Percentiles rank a stretch among this genome's conserved stretches.
These are phyloP conservation scores for Danio albolineatus DNA, from an alignment of 2,797 vertebrate species.

Conservation along the genomic window DNA sequence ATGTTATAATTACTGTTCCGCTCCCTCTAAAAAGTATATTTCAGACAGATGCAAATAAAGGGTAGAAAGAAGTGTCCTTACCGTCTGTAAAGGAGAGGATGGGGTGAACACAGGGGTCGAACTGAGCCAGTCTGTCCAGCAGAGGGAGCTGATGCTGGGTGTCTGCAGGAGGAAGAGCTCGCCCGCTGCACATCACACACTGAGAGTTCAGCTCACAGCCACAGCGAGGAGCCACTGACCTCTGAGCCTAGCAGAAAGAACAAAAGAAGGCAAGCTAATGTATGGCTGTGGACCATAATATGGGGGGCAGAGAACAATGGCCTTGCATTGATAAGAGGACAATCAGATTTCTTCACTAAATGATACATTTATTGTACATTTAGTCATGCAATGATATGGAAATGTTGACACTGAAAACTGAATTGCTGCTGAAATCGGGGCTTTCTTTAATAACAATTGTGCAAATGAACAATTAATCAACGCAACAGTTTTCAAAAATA, in stretches of 20 bases:
- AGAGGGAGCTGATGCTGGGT: constrained; percentile 82
- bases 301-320: no score
- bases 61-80: constrained; percentile 65
- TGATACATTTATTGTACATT: no score
- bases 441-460: no score
- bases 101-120: constrained; percentile 85
- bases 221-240: constrained; percentile 67
- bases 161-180: constrained; percentile 63
- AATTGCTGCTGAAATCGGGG: no score
- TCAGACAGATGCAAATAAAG: background rate
- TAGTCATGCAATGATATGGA: no score
- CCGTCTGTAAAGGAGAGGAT: constrained; percentile 87
- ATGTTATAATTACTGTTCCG: no score
- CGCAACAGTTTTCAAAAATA: background rate
- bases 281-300: no score
- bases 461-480: no score
- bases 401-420: no score
- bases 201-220: constrained; percentile 82
- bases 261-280: background rate
- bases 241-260: constrained; percentile 70
- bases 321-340: background rate
- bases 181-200: constrained; percentile 80
- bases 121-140: constrained; percentile 84
- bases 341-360: background rate
- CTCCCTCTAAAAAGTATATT: no score